phyloP scores from a whole-genome alignment of 1,140 invertebrate species.

The Liolophura sinensis region DNA sequence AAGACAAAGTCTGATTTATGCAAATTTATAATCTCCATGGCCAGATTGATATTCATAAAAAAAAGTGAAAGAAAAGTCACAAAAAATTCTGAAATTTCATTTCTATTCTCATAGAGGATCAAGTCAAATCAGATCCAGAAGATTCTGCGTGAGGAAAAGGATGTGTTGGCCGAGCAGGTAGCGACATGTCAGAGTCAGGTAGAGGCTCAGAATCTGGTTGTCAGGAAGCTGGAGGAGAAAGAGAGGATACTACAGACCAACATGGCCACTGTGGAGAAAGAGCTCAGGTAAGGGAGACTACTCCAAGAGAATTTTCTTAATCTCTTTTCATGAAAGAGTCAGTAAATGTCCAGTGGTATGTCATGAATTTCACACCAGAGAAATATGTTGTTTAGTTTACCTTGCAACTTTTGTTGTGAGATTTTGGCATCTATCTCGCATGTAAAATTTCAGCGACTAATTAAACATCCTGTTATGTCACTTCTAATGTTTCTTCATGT shows the following conservation, averaged over 20 bases:
- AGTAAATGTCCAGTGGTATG: too few species aligned
- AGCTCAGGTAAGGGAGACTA: conserved; percentile 65
- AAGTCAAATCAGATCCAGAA: conserved; percentile 97
- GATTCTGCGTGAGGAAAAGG: conserved; percentile 90
- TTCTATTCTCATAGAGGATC: conserved; percentile 66
- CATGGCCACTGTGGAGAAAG: conserved; percentile 92
- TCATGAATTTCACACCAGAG: background rate
- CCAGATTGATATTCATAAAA: too few species aligned
- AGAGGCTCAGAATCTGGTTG: conserved; percentile 92
- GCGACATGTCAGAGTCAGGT: conserved; percentile 88
- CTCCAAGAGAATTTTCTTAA: background rate
- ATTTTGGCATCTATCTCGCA: too few species aligned
- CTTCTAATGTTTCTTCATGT: too few species aligned
- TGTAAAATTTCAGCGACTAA: too few species aligned
- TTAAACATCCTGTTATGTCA: too few species aligned
- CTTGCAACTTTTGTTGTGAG: too few species aligned
- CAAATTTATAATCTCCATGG: too few species aligned
- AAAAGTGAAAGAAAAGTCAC: too few species aligned
- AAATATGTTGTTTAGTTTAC: background rate
- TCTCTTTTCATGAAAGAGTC: background rate
- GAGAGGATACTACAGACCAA: conserved; percentile 92
- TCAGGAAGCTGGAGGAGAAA: conserved; percentile 95
- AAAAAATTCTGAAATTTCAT: too few species aligned
- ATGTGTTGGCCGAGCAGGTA: conserved; percentile 86
- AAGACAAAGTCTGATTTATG: too few species aligned